These are phyloP conservation scores for Phytoseiulus persimilis DNA, from an alignment of 2,888 invertebrate genomes.

Conservation along the genomic window DNA sequence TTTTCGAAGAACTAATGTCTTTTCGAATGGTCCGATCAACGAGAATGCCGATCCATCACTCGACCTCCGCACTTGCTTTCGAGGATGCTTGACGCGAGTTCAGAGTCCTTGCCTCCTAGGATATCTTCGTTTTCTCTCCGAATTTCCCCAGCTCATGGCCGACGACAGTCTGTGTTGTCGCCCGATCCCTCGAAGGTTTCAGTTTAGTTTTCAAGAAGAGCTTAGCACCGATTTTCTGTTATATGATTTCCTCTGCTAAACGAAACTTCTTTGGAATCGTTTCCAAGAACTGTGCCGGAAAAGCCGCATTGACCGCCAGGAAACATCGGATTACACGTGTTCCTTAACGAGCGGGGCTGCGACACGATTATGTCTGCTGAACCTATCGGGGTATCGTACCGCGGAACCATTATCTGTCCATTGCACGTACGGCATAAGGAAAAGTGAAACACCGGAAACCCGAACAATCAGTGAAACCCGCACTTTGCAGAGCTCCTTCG, in stretches of 20 bases:
- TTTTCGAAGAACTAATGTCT: background rate
- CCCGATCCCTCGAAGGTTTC: too few species aligned
- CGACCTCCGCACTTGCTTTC: background rate
- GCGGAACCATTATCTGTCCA: background rate
- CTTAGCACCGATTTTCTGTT: too few species aligned
- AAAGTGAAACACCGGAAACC: background rate
- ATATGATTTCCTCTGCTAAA: too few species aligned
- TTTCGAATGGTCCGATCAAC: background rate
- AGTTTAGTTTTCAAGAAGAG: too few species aligned
- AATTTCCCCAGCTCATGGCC: too few species aligned
- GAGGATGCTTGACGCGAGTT: too few species aligned
- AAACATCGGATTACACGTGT: background rate
- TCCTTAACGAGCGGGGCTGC: background rate
- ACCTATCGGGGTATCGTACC: background rate
- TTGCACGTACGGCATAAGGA: background rate
- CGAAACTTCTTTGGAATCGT: too few species aligned
- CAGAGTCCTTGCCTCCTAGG: too few species aligned
- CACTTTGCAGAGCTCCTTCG: too few species aligned
- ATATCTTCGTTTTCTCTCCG: too few species aligned
- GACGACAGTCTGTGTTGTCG: too few species aligned
- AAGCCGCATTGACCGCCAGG: background rate
- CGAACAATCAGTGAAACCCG: too few species aligned
- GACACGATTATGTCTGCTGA: background rate
- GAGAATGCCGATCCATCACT: background rate
- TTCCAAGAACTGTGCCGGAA: background rate